A percentile compares a stretch with the other conserved stretches of the same genome.
These are phyloP conservation scores for Halictus quadricinctus DNA, from an alignment of 2,888 invertebrate genomes.

Conservation along the genomic window DNA sequence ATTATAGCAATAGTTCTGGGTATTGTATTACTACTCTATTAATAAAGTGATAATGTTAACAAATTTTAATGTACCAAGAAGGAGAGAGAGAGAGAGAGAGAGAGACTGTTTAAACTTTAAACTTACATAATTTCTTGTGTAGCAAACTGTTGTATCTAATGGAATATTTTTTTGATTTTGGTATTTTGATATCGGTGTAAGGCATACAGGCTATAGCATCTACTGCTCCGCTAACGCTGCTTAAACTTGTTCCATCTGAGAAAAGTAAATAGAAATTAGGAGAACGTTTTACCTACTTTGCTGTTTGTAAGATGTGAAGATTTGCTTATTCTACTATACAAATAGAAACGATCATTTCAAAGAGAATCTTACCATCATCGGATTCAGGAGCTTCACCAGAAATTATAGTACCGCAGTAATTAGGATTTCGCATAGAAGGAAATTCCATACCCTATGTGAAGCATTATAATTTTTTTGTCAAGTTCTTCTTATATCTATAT, in stretches of 20 bases:
- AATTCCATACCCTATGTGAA: constrained; percentile 73
- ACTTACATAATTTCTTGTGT: constrained; percentile 80
- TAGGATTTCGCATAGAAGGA: constrained; percentile 69
- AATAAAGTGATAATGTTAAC: constrained; percentile 68
- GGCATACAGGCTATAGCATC: constrained; percentile 78
- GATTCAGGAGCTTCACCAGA: constrained; percentile 81
- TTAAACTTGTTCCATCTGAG: constrained; percentile 76
- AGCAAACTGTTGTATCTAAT: constrained; percentile 81
- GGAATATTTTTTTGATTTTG: constrained; percentile 74
- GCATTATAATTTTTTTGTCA: constrained; percentile 6
- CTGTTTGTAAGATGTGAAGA: background rate
- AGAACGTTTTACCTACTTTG: background rate
- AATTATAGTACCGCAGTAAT: constrained; percentile 78
- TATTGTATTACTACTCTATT: constrained; percentile 65
- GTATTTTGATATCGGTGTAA: constrained; percentile 72
- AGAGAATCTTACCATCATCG: constrained; percentile 76
- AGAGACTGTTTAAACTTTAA: constrained; percentile 19
- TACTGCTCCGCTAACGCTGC: constrained; percentile 77
- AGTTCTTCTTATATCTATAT: constrained; percentile 6
- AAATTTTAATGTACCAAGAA: background rate
- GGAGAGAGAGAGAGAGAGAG: background rate
- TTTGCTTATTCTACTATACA: background rate
- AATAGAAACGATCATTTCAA: background rate
- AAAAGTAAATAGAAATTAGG: constrained; percentile 26
- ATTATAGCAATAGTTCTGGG: constrained; percentile 66